Evolutionary conservation across 2,113 vertebrate genomes (phyloP).

Genomic region (Nyctereutes procyonoides): DNA sequence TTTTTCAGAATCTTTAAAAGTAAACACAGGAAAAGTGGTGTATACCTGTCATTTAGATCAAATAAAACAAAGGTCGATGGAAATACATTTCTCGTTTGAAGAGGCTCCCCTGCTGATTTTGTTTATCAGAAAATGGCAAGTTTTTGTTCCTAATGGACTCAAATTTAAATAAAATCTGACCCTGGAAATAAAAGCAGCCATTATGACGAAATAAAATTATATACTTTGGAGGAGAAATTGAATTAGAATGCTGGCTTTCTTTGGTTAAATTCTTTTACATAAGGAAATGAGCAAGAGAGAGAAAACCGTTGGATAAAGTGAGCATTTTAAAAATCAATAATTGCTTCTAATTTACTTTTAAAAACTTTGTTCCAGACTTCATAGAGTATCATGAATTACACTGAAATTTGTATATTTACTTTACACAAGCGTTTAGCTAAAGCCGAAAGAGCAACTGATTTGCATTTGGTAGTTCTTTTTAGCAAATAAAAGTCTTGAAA

Average conservation of each 20-base stretch:
- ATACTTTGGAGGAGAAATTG: conserved; percentile 91
- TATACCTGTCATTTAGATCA: conserved; percentile 96
- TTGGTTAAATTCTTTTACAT: conserved; percentile 91
- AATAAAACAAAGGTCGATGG: conserved; percentile 93
- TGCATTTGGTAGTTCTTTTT: conserved; percentile 42
- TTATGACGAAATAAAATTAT: conserved; percentile 94
- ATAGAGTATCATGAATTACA: conserved; percentile 84
- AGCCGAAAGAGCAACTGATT: conserved; percentile 7
- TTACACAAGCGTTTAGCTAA: conserved; percentile 80
- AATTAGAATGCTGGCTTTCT: conserved; percentile 92
- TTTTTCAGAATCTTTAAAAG: conserved; percentile 90
- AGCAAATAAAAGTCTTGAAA: conserved; percentile 10
- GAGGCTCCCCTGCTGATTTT: conserved; percentile 96
- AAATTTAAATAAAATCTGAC: conserved; percentile 97
- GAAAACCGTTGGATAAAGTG: conserved; percentile 88
- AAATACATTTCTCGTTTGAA: conserved; percentile 92
- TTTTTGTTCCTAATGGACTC: conserved; percentile 96
- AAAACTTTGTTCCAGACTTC: conserved; percentile 86
- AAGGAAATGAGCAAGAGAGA: conserved; percentile 90
- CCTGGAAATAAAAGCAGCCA: conserved; percentile 94
- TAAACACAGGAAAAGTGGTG: conserved; percentile 90
- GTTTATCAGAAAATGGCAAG: conserved; percentile 96
- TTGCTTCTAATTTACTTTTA: conserved; percentile 88
- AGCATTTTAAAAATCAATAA: conserved; percentile 91
- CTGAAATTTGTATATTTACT: conserved; percentile 84